Conservation (phyloP, 2,888 invertebrate genomes). For the Noctua pronuba region DNA sequence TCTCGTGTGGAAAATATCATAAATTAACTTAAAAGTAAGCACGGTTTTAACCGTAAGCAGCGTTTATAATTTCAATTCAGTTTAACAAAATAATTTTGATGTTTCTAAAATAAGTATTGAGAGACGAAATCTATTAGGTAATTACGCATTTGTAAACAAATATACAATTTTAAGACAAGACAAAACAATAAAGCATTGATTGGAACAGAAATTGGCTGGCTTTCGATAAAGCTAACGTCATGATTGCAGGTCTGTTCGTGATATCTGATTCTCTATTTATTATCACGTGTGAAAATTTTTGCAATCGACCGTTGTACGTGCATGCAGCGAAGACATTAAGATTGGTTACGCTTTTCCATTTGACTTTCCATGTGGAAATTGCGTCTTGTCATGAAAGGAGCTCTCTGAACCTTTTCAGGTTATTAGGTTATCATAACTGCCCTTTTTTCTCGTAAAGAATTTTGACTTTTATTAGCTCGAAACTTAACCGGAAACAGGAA, state of each 20-base stretch:
- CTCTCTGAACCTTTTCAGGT: conserved; percentile 82
- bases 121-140: background rate
- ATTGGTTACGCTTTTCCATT: conserved; percentile 87
- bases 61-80: background rate
- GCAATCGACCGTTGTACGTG: conserved; percentile 80
- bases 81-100: background rate
- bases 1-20: conserved; percentile 6
- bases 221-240: conserved; percentile 42
- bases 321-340: conserved; percentile 87
- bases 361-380: conserved; percentile 86
- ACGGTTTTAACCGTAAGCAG: conserved; percentile 6
- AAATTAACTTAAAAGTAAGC: conserved; percentile 11
- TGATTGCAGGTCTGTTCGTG: conserved; percentile 52
- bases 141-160: conserved; percentile 19
- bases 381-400: conserved; percentile 88
- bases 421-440: conserved; percentile 85
- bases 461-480: conserved; percentile 73
- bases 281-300: conserved; percentile 81
- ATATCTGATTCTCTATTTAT: conserved; percentile 70
- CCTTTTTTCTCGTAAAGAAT: conserved; percentile 73
- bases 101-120: background rate
- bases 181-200: conserved; percentile 19
- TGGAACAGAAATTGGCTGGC: conserved; percentile 26
- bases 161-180: background rate
- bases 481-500: conserved; percentile 60